Percentiles rank a stretch among this genome's conserved stretches.
Evolutionary conservation across 2,888 invertebrate species (phyloP).

Genomic region (Synanthedon vespiformis): DNA sequence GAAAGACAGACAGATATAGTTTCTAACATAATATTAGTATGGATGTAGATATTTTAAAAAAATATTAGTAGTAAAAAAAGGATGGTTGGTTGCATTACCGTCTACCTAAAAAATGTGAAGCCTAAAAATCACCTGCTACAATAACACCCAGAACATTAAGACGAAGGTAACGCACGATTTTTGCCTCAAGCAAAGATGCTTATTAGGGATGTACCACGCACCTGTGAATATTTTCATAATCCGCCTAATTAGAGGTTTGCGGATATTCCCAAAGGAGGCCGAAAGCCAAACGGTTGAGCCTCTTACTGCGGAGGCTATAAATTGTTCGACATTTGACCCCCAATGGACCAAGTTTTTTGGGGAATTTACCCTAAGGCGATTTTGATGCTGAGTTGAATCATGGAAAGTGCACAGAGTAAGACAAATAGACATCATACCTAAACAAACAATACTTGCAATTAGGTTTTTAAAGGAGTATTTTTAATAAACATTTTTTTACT

Average conservation of each 20-base stretch:
- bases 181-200: conserved; percentile 61
- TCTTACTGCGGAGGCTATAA: conserved; percentile 65
- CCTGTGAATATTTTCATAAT: conserved; percentile 70
- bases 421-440: background rate
- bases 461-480: no score
- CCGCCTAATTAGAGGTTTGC: conserved; percentile 69
- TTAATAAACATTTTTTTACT: no score
- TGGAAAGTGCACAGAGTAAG: conserved; percentile 35
- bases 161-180: conserved; percentile 49
- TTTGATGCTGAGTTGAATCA: conserved; percentile 24
- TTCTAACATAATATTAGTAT: no score
- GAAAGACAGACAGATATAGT: no score
- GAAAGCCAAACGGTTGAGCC: conserved; percentile 53
- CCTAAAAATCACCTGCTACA: conserved; percentile 48
- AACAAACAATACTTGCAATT: no score
- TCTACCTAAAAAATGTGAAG: conserved; percentile 37
- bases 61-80: conserved; percentile 8
- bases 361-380: conserved; percentile 58
- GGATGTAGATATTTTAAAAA: no score
- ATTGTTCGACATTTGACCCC: conserved; percentile 70
- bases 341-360: conserved; percentile 43
- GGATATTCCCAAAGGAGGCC: conserved; percentile 60
- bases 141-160: conserved; percentile 62
- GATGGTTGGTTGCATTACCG: conserved; percentile 44
- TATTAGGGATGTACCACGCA: conserved; percentile 63